Conservation (phyloP, 2,797 vertebrate genomes). For the Spheniscus humboldti region DNA sequence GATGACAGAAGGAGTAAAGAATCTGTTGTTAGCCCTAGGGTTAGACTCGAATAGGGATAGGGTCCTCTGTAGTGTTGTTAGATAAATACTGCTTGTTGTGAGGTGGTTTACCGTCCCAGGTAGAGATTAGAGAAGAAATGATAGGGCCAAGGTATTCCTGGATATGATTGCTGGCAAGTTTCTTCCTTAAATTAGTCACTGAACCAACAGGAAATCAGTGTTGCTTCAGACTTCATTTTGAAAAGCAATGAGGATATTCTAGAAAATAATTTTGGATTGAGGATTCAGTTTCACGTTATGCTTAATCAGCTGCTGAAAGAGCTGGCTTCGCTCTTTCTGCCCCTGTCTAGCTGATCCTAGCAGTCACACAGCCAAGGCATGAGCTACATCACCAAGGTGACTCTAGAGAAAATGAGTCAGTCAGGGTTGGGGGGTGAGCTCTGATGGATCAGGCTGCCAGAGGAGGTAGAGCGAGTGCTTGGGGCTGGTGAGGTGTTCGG, state of each 20-base stretch:
- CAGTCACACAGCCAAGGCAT: not conserved
- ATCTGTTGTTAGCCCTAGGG: slow-evolving; percentile 25
- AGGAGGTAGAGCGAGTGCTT: not conserved
- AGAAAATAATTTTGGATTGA: not conserved
- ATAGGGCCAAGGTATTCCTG: not conserved
- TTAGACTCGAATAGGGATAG: not conserved
- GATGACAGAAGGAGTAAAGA: slow-evolving; percentile 24
- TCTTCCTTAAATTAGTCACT: not conserved
- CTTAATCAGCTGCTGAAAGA: not conserved
- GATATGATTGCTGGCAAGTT: slow-evolving; percentile 5
- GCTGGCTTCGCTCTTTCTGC: not conserved
- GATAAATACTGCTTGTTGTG: slow-evolving; percentile 38
- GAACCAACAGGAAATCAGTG: not conserved
- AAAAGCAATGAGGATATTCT: slow-evolving; percentile 3
- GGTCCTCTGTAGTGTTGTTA: slow-evolving; percentile 30
- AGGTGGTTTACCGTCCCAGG: slow-evolving; percentile 34
- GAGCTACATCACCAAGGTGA: not conserved
- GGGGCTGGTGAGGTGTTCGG: not conserved
- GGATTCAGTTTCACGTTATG: not conserved
- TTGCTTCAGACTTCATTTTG: not conserved
- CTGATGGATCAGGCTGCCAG: not conserved
- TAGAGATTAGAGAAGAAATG: slow-evolving; percentile 27
- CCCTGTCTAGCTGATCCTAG: not conserved
- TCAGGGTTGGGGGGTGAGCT: rapidly evolving
- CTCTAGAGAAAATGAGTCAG: not conserved